Percentiles rank a stretch among this genome's conserved stretches.
phyloP scores from a whole-genome alignment of 1,140 invertebrate genomes.

The Acarapis woodi region DNA sequence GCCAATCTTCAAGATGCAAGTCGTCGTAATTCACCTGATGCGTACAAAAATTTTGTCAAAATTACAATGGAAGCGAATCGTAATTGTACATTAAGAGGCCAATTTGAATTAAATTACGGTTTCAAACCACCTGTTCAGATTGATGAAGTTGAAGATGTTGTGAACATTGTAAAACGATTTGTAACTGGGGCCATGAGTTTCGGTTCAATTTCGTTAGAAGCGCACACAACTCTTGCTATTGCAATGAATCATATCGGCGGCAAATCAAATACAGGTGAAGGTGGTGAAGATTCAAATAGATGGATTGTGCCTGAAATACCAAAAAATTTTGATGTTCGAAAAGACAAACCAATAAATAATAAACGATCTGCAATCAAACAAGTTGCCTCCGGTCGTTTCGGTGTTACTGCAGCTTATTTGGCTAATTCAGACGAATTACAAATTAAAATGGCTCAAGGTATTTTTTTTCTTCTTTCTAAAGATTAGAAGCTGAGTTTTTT shows the following conservation, averaged over 20 bases:
- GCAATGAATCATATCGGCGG: constrained; percentile 89
- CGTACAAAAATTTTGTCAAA: constrained; percentile 64
- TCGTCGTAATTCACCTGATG: constrained; percentile 38
- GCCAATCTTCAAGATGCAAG: constrained; percentile 77
- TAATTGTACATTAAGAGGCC: constrained; percentile 66
- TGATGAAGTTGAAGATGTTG: constrained; percentile 57
- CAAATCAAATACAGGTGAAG: constrained; percentile 91
- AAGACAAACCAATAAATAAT: constrained; percentile 22
- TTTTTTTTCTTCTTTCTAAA: no score
- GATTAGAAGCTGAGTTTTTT: no score
- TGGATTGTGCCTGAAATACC: constrained; percentile 55
- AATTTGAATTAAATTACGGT: constrained; percentile 51
- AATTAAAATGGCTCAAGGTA: constrained; percentile 98
- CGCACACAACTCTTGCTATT: constrained; percentile 71
- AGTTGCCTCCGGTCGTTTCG: constrained; percentile 88
- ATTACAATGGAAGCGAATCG: constrained; percentile 56
- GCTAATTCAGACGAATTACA: constrained; percentile 86
- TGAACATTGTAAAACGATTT: constrained; percentile 81
- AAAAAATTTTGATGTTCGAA: neutral
- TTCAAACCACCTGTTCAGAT: constrained; percentile 38
- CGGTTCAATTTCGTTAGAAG: constrained; percentile 71
- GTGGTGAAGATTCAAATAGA: constrained; percentile 46
- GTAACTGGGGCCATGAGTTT: constrained; percentile 59
- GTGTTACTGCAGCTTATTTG: constrained; percentile 84
- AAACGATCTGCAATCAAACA: constrained; percentile 37